Conservation (phyloP, 2,113 vertebrate genomes). For the Heterotis niloticus region DNA sequence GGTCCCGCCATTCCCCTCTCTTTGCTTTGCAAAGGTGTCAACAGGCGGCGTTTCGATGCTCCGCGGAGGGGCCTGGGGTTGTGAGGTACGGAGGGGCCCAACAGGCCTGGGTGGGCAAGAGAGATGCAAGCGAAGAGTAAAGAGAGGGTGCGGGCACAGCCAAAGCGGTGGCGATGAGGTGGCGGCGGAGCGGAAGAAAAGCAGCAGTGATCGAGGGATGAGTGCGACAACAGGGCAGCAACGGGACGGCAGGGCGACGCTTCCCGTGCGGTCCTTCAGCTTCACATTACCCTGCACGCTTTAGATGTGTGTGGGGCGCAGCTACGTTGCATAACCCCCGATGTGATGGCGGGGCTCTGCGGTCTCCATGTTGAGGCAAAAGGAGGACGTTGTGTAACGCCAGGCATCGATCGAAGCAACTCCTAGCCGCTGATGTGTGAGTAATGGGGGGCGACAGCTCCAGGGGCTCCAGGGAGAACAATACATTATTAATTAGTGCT, state of each 20-base stretch:
- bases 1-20: neutral
- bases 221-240: slow-evolving; percentile 2
- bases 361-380: slow-evolving; percentile 11
- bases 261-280: neutral
- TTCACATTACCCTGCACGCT: neutral
- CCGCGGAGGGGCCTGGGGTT: neutral
- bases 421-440: slow-evolving; percentile 16
- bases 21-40: neutral
- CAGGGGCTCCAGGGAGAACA: slow-evolving; percentile 26
- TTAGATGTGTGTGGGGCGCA: neutral
- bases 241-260: slow-evolving; percentile 9
- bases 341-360: slow-evolving; percentile 17
- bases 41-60: neutral
- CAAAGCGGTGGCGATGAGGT: no score
- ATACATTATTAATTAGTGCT: slow-evolving; percentile 39
- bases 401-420: slow-evolving; percentile 28
- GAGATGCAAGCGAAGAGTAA: neutral
- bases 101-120: neutral
- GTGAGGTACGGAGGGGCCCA: neutral
- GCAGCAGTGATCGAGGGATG: no score
- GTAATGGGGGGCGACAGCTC: slow-evolving; percentile 32
- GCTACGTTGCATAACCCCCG: slow-evolving; percentile 28
- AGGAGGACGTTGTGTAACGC: slow-evolving; percentile 34
- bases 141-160: no score
- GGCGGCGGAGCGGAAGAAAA: no score